Evolutionary conservation across 2,797 vertebrate genomes (phyloP).

Genomic region (Crotalus adamanteus): DNA sequence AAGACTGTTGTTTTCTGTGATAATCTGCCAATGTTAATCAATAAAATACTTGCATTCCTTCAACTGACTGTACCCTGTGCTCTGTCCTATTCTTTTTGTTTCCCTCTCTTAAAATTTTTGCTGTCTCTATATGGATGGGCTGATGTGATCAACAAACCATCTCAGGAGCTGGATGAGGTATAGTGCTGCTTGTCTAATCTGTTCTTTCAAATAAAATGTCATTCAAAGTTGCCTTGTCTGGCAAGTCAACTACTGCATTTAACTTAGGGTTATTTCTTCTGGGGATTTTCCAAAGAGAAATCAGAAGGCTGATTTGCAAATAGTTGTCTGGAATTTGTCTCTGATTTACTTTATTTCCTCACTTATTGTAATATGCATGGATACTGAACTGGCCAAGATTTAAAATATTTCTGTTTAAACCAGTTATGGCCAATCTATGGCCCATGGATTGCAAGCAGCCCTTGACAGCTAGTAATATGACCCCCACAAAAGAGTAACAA

Average conservation of each 20-base stretch:
- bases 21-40: constrained; percentile 50
- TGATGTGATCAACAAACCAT: constrained; percentile 81
- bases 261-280: background rate
- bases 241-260: background rate
- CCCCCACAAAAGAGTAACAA: background rate
- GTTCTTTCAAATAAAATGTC: background rate
- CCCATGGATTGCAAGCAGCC: background rate
- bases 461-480: background rate
- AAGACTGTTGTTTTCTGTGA: constrained; percentile 50
- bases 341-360: background rate
- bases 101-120: constrained; percentile 58
- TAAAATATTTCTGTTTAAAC: background rate
- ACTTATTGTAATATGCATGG: background rate
- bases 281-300: background rate
- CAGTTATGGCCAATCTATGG: background rate
- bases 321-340: background rate
- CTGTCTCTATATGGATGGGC: constrained; percentile 80
- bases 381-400: background rate
- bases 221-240: background rate
- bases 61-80: constrained; percentile 72
- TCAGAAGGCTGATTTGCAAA: background rate
- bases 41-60: constrained; percentile 50
- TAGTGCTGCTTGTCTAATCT: constrained; percentile 51
- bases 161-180: constrained; percentile 99
- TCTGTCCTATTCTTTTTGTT: constrained; percentile 68